phyloP scores from a whole-genome alignment of 2,888 invertebrate genomes.

The Tetranychus truncatus region DNA sequence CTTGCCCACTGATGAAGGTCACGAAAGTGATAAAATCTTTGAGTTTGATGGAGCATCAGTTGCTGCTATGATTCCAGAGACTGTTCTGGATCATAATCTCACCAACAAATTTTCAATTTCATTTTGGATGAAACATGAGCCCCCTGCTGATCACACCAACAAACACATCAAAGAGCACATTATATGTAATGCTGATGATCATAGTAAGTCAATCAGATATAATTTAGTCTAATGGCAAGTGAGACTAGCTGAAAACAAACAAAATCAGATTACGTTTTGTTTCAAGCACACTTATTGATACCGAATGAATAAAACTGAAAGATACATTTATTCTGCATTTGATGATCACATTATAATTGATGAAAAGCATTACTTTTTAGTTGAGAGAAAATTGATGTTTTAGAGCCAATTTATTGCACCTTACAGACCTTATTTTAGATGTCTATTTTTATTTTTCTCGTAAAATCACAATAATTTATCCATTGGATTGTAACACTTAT shows the following conservation, averaged over 20 bases:
- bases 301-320: neutral
- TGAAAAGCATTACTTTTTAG: too few species aligned
- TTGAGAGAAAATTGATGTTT: too few species aligned
- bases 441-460: too few species aligned
- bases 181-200: conserved; percentile 88
- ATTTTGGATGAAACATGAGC: conserved; percentile 85
- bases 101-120: conserved; percentile 68
- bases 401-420: too few species aligned
- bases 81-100: conserved; percentile 54
- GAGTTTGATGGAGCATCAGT: conserved; percentile 81
- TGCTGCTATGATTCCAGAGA: conserved; percentile 62
- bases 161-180: conserved; percentile 89
- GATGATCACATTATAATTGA: too few species aligned
- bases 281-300: neutral
- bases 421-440: too few species aligned
- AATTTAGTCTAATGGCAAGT: neutral
- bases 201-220: conserved; percentile 44
- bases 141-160: conserved; percentile 47
- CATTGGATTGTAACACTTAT: too few species aligned
- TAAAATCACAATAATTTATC: too few species aligned
- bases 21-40: conserved; percentile 50
- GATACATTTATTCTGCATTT: too few species aligned
- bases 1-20: conserved; percentile 43
- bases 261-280: neutral
- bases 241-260: neutral